Conservation (phyloP, 2,888 invertebrate species). For the Aphodius granarius region DNA sequence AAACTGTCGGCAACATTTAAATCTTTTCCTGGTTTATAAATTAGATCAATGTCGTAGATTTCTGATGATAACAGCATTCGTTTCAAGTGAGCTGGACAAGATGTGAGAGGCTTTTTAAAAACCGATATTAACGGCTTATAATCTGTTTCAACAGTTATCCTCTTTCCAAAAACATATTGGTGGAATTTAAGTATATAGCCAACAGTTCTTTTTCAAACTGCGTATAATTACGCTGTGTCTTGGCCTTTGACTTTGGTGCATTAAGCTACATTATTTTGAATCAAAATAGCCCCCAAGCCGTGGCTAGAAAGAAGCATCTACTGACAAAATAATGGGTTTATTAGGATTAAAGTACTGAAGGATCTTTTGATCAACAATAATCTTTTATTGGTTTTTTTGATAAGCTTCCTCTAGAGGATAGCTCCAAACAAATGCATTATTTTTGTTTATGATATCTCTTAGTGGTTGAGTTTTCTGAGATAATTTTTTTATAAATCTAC, state of each 20-base stretch:
- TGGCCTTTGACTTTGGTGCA: conserved; percentile 34
- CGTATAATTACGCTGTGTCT: conserved; percentile 34
- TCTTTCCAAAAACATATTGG: conserved; percentile 34
- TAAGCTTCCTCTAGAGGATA: background rate
- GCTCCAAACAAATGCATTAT: conserved; percentile 32
- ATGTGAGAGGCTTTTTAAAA: background rate
- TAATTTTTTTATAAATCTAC: conserved; percentile 36
- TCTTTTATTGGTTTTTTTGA: background rate
- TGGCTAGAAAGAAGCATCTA: conserved; percentile 35
- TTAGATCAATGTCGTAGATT: conserved; percentile 28
- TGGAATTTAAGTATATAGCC: conserved; percentile 34
- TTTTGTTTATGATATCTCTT: conserved; percentile 33
- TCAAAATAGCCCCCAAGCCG: conserved; percentile 37
- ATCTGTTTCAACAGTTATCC: conserved; percentile 36
- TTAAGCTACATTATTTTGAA: conserved; percentile 37
- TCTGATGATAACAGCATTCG: background rate
- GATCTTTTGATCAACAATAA: background rate
- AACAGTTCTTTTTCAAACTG: conserved; percentile 38
- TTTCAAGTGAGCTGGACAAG: background rate
- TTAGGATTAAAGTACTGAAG: conserved; percentile 32
- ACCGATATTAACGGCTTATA: conserved; percentile 32
- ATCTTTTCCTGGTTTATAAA: conserved; percentile 31
- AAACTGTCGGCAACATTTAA: conserved; percentile 17
- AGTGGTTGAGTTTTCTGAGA: conserved; percentile 27
- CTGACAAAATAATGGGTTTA: conserved; percentile 30